phyloP scores from a whole-genome alignment of 1,140 invertebrate genomes.

The Zophobas atratus region DNA sequence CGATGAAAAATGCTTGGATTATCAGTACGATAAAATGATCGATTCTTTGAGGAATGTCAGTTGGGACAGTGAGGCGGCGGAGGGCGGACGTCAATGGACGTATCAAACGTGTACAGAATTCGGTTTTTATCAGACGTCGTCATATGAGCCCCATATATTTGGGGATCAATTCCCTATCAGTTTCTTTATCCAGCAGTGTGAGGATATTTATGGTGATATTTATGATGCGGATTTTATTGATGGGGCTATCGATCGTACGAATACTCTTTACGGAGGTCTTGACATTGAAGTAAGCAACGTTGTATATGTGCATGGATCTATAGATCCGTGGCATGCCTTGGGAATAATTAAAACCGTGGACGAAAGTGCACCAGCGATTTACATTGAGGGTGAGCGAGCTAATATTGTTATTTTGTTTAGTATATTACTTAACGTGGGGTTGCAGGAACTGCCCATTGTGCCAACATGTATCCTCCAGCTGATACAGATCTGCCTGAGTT shows the following conservation, averaged over 20 bases:
- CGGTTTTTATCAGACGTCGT: constrained; percentile 94
- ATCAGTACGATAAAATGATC: constrained; percentile 86
- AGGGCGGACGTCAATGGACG: constrained; percentile 89
- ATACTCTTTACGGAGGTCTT: constrained; percentile 85
- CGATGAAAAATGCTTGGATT: constrained; percentile 87
- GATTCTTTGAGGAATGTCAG: constrained; percentile 78
- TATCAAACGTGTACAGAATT: constrained; percentile 97
- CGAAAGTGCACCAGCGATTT: constrained; percentile 78
- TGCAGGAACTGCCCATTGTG: constrained; percentile 85
- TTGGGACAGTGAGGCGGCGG: constrained; percentile 76
- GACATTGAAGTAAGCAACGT: constrained; percentile 81
- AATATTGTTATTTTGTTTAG: background rate
- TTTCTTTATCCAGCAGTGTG: constrained; percentile 88
- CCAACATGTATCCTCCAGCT: constrained; percentile 83
- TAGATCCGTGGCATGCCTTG: constrained; percentile 95
- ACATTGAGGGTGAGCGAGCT: constrained; percentile 75
- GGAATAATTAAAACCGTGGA: constrained; percentile 76
- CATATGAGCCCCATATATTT: constrained; percentile 81
- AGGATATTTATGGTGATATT: constrained; percentile 83
- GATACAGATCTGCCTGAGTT: constrained; percentile 76
- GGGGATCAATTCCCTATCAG: constrained; percentile 83
- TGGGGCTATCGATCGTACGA: constrained; percentile 78
- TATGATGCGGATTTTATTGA: constrained; percentile 75
- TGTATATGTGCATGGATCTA: constrained; percentile 90
- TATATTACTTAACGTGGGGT: constrained; percentile 41